Base-by-base conservation (phyloP, 2,113 vertebrate species). In the Neotragus pygmaeus region DNA sequence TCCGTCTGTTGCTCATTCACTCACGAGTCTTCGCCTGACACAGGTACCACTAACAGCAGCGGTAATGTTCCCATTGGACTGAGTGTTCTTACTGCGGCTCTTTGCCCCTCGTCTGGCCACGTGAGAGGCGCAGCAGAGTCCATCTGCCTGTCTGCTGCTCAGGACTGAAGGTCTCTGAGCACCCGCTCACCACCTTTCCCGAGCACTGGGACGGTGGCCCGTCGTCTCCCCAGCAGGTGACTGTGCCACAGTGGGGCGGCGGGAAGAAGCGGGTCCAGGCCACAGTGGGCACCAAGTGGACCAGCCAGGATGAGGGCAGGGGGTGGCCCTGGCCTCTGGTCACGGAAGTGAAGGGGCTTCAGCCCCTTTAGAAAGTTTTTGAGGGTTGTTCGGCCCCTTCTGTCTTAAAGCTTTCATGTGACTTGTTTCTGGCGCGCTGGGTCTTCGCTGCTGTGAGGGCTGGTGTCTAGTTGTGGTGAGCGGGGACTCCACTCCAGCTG, bases 11-110 rank as follows among this genome's bases (percentile, higher is more conserved):
- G 45, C 33, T 53, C 27, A 3, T 39, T 78, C 11, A 13, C 15
- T 60, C 33, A 17, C 0, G 57, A 55, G 30, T 13, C 84, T 75
- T 96, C 12, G 3, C 53, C 25, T 80, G 19, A 82, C 14, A 16
- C 6, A 1, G 7, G 7, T 0, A 17, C 33, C 55, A 7, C 45
- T 62, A 1, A 70, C 39, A 28, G 64, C 33, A 58, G 2, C 0
- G 3, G 27, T 16, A 10, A 49, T 75, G 16, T 55, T 91, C 77
- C 70, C 17, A 4, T 7, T 81, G 49, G 85, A 28, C 58, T 82
- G 47, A 5, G 33, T 33, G 84, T 80, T 77, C 53, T 66, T 7
- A 16, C 75, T 84, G 30, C 27, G 36, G 2, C 75, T 87, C 33
- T 47, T 58, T 4, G 23, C 2, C 13, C 3, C 7, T 62, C 3